These are phyloP conservation scores for Scrobipalpa atriplicella DNA, from an alignment of 2,888 invertebrate species.

Conservation along the genomic window DNA sequence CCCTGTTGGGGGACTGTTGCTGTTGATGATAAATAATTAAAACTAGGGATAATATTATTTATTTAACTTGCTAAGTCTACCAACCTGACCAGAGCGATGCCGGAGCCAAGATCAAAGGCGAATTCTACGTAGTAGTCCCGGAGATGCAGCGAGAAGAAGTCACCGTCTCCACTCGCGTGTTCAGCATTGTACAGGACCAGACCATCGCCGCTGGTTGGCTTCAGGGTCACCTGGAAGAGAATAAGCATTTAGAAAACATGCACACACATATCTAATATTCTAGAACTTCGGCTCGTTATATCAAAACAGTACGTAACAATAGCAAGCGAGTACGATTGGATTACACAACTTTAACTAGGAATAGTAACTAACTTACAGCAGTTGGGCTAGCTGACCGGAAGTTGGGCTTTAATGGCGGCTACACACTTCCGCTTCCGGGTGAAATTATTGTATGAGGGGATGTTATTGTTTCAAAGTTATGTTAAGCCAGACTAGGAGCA, in stretches of 20 bases:
- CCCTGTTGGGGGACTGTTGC: no score
- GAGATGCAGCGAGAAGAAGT: conserved; percentile 94
- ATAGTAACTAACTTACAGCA: neutral
- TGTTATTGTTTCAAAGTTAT: neutral
- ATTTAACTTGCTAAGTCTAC: conserved; percentile 30
- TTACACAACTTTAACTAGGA: conserved; percentile 2
- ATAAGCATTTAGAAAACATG: no score
- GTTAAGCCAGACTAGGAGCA: neutral
- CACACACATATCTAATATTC: no score
- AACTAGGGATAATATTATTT: no score
- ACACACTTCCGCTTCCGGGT: neutral
- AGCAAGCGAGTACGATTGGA: neutral
- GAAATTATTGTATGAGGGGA: neutral
- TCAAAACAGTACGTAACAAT: neutral
- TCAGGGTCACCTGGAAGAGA: conserved; percentile 88
- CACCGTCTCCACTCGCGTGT: conserved; percentile 93
- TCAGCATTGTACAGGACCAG: conserved; percentile 95
- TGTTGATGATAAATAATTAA: no score
- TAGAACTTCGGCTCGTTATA: no score
- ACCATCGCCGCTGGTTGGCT: conserved; percentile 91
- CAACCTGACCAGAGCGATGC: conserved; percentile 93
- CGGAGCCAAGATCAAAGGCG: conserved; percentile 96
- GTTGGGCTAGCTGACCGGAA: neutral
- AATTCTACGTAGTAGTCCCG: conserved; percentile 94
- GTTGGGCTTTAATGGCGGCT: conserved; percentile 10